Base-by-base conservation (phyloP, 2,888 invertebrate genomes). In the Drosophila macrospina region DNA sequence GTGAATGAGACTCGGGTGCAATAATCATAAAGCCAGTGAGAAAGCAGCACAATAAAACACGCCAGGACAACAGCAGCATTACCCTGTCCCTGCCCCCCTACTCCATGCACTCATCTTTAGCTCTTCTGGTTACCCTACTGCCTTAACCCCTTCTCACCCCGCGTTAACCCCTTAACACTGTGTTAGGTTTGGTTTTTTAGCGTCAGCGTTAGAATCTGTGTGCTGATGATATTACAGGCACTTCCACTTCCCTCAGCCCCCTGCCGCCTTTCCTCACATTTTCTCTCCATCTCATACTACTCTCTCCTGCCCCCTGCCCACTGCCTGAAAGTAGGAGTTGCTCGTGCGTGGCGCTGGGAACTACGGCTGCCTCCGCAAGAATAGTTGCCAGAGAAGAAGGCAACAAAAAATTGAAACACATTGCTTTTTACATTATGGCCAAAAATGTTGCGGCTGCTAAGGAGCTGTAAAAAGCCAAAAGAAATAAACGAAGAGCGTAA, bases 21-120 rank as follows among this genome's bases (percentile, higher is more conserved):
- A 86, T 82, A 86, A 80, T 82, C 82, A 82, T 82, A 86, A 82
- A 82, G 80, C 72, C 78, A 83, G 78, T 69, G 78, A 66, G n/a
- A 69, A 81, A 76, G 67, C 62, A 78, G 69, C 73, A 82, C 82
- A 82, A 83, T 82, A 82, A 85, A 82, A 79, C 68, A 62, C 47
- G 55, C 37, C 41, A 30, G 44, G 13, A 61, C 42, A 48, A 41
- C 54, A 36, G 42, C 54, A 28, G 16, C 30, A 11, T 15, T 20
- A 20, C 20, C 3, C 20, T 20, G 20, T 3, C 20, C 20, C 20
- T 20, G 3, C 20, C 20, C 20, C 20, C 20, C 20, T 20, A 20
- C 20, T 3, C 20, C 20, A 3, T 20, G 2, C 20, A 20, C 20
- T 20, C 20, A 1, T 20, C 30, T 2, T 13, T 6, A n/a, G 42